phyloP scores from a whole-genome alignment of 1,140 invertebrate species.

The Drosophila tristis region DNA sequence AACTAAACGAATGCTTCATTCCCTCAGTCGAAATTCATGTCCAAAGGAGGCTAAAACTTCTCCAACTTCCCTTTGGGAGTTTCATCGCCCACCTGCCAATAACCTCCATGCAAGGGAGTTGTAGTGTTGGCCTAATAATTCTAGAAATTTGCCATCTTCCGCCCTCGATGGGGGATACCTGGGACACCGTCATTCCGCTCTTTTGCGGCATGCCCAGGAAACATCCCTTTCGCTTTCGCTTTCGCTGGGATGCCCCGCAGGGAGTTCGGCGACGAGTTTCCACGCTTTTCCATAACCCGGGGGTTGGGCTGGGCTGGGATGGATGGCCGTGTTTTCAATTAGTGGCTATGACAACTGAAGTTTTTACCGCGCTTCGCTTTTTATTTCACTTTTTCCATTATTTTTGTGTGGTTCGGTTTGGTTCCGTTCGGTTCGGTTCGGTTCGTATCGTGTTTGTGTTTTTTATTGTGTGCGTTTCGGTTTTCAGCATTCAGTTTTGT shows the following conservation, averaged over 20 bases:
- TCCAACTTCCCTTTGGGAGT: no score
- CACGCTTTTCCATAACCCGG: slow-evolving; percentile 35
- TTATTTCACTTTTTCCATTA: slow-evolving; percentile 33
- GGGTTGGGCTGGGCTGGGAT: no score
- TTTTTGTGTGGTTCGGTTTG: slow-evolving; percentile 8
- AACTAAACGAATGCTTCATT: no score
- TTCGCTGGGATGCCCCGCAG: slow-evolving; percentile 1
- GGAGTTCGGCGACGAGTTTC: slow-evolving; percentile 1
- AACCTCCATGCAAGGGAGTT: no score
- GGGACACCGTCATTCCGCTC: background rate
- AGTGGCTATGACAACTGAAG: slow-evolving; percentile 73
- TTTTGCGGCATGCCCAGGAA: background rate
- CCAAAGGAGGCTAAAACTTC: no score
- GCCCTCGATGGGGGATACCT: slow-evolving; percentile 6
- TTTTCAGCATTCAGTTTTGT: no score
- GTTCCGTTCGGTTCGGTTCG: background rate
- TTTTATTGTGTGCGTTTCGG: background rate
- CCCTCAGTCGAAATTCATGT: no score
- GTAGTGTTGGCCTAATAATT: no score
- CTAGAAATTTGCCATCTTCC: no score
- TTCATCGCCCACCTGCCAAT: no score
- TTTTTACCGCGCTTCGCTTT: slow-evolving; percentile 30
- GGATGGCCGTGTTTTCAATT: slow-evolving; percentile 59
- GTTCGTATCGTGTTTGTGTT: background rate
- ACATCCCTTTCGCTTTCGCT: slow-evolving; percentile 5